Conservation (phyloP, 2,888 invertebrate genomes). For the Onchidella celtica region DNA sequence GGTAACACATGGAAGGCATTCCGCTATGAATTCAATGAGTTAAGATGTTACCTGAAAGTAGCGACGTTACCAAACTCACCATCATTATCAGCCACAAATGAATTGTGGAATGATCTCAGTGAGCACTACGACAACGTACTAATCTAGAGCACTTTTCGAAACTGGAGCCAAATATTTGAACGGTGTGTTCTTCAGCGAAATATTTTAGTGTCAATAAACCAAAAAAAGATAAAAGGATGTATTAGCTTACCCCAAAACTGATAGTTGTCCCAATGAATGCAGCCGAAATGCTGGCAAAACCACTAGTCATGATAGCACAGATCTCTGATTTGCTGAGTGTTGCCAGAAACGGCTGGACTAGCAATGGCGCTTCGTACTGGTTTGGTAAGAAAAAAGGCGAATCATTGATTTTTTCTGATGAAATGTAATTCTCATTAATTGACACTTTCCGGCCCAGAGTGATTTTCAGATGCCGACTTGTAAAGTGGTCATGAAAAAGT, state of each 20-base stretch:
- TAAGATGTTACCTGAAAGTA: too few relatives aligned
- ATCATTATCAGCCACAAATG: too few relatives aligned
- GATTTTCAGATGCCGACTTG: too few relatives aligned
- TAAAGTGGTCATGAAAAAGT: too few relatives aligned
- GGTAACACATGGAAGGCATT: too few relatives aligned
- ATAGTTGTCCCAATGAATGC: slow-evolving; percentile 55
- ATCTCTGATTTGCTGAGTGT: slow-evolving; percentile 49
- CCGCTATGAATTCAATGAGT: too few relatives aligned
- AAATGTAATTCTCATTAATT: too few relatives aligned
- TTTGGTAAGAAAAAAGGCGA: too few relatives aligned
- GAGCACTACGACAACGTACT: too few relatives aligned
- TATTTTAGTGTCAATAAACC: slow-evolving; percentile 88
- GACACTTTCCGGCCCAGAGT: too few relatives aligned
- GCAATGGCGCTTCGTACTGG: slow-evolving; percentile 48
- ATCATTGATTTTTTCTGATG: slow-evolving; percentile 69
- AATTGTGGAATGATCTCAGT: too few relatives aligned
- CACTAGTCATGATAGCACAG: slow-evolving; percentile 51
- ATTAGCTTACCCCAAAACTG: slow-evolving; percentile 79
- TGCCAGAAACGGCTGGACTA: slow-evolving; percentile 45
- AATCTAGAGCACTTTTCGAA: slow-evolving; percentile 86
- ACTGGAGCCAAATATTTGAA: slow-evolving; percentile 84
- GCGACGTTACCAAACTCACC: too few relatives aligned
- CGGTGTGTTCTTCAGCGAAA: slow-evolving; percentile 68
- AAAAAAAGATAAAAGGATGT: slow-evolving; percentile 89
- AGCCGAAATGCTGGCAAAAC: slow-evolving; percentile 55